Evolutionary conservation across 2,888 invertebrate genomes (phyloP).

Genomic region (Phengaris alcon): DNA sequence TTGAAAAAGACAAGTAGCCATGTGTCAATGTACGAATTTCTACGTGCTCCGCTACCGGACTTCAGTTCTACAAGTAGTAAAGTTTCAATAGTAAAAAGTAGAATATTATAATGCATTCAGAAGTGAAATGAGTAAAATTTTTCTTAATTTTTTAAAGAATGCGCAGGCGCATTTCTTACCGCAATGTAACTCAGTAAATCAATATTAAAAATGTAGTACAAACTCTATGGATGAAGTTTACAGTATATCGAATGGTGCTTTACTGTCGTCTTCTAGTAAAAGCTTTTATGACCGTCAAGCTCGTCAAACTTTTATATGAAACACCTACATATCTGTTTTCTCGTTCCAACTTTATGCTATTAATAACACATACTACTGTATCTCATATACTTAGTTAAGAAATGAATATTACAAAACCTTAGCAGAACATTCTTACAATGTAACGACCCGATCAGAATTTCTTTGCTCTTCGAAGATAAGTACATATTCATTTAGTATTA

Average conservation of each 20-base stretch:
- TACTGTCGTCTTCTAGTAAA: neutral
- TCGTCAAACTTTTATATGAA: neutral
- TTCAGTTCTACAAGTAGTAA: neutral
- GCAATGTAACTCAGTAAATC: neutral
- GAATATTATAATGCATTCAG: neutral
- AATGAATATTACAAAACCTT: neutral
- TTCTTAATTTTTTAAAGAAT: neutral
- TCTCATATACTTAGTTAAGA: neutral
- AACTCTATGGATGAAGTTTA: conserved; percentile 4
- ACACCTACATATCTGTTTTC: neutral
- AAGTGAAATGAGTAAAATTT: neutral
- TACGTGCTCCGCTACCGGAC: too few species aligned
- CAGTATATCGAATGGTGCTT: neutral
- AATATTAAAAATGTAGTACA: neutral
- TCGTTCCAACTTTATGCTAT: neutral
- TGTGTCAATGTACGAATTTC: too few species aligned
- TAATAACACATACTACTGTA: neutral
- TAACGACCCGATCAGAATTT: too few species aligned
- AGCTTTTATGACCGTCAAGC: neutral
- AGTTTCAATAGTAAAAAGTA: neutral
- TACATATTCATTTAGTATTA: neutral
- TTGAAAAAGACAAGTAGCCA: too few species aligned
- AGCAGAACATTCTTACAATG: too few species aligned
- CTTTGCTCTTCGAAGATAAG: neutral
- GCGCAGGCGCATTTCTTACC: conserved; percentile 4